Conservation (phyloP, 2,797 vertebrate species). For the Lepilemur septentrionalis region DNA sequence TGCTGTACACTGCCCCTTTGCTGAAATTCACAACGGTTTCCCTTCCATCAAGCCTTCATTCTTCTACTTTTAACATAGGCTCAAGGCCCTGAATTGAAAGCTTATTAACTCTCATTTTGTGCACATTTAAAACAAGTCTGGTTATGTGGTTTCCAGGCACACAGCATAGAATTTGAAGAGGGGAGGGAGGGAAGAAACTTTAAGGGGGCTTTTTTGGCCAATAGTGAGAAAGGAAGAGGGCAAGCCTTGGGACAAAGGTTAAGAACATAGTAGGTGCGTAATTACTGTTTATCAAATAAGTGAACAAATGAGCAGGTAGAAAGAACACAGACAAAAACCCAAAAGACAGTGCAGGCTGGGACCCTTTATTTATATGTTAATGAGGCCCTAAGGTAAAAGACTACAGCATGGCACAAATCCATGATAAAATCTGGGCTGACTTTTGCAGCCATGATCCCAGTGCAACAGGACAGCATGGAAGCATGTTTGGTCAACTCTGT, state of each 20-base stretch:
- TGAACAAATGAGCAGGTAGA: neutral
- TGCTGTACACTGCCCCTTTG: neutral
- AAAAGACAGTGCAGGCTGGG: neutral
- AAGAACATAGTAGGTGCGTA: neutral
- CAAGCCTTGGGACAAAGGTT: neutral
- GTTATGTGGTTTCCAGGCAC: neutral
- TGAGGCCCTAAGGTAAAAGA: neutral
- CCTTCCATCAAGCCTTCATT: neutral
- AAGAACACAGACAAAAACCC: neutral
- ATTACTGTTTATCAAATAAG: neutral
- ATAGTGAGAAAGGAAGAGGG: neutral
- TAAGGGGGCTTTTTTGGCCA: neutral
- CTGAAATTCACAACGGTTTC: neutral
- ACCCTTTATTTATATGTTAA: neutral
- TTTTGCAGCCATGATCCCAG: neutral
- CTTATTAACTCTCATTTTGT: neutral
- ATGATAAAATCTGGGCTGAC: neutral
- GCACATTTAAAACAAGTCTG: neutral
- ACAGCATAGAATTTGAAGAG: neutral
- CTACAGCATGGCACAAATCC: neutral
- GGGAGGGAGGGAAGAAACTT: neutral
- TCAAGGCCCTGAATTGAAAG: neutral
- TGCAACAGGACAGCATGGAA: neutral
- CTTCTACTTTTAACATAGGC: neutral
- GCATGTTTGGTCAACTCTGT: neutral